Base-by-base conservation (phyloP, 2,888 invertebrate genomes). In the Lasiommata megera region DNA sequence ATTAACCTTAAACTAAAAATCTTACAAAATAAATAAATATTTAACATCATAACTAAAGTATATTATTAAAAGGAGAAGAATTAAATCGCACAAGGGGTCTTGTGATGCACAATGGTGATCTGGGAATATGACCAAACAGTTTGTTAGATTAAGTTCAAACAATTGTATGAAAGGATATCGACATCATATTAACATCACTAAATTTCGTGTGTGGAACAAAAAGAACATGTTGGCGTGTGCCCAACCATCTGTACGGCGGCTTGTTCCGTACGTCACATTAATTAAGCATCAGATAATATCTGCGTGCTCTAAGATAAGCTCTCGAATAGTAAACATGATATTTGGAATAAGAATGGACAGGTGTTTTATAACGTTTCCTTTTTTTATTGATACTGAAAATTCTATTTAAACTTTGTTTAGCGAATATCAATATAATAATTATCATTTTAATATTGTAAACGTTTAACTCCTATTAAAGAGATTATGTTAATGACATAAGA, bases 241-340 rank as follows among this genome's bases (percentile, higher is more conserved):
- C 88, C 88, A 88, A 84, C 80, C 77, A 75, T 80, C 80, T 83
- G 81, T 80, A 82, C 74, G 70, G 74, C 76, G 76, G 80, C 79
- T 82, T 79, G 83, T 84, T 83, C 79, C 76, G 77, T 80, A 79
- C 80, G 79, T 85, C 85, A 80, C 84, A 84, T 88, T 85, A 87
- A 86, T 86, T 84, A 86, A 79, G 77, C 69, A 84, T 83, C 80
- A 81, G 83, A 86, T 85, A 79, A 64, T 77, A 88, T 84, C 82
- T 68, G 73, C 72, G 76, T 73, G 70, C 68, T 67, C 43, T 70
- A 72, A 71, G 75, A 76, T 76, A 73, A 76, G 70, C 66, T 65
- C 65, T 63, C 66, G 69, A 68, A 71, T 71, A 70, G 71, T 72
- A 68, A 71, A 69, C 69, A 68, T 62, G 63, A 63, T 65, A 66